phyloP scores from a whole-genome alignment of 1,140 invertebrate genomes.

The Maniola jurtina region DNA sequence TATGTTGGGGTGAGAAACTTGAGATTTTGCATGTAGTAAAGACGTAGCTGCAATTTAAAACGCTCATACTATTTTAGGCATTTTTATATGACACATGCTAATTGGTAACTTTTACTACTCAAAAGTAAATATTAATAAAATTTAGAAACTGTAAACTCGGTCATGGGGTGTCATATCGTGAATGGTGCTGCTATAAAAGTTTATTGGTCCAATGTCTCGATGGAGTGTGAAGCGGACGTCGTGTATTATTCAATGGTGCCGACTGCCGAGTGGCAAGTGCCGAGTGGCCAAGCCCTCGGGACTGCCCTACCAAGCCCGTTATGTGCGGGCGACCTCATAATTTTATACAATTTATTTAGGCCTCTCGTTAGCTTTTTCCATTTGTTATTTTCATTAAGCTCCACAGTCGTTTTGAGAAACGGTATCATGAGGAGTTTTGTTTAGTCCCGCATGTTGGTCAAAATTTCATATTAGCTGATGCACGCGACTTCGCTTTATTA shows the following conservation, averaged over 20 bases:
- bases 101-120: background rate
- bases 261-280: background rate
- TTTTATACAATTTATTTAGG: conserved; percentile 18
- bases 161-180: conserved; percentile 5
- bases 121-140: background rate
- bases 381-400: background rate
- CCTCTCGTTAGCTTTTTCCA: background rate
- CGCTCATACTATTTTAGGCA: too few species aligned
- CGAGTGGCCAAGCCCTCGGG: conserved; percentile 26
- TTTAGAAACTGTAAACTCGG: background rate
- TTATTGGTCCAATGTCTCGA: conserved; percentile 27
- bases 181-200: conserved; percentile 27
- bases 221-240: conserved; percentile 33
- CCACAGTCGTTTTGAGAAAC: background rate
- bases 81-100: background rate
- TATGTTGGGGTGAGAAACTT: too few species aligned
- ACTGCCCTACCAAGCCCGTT: conserved; percentile 26
- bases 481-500: too few species aligned
- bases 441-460: background rate
- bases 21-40: too few species aligned
- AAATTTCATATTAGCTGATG: background rate
- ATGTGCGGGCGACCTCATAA: conserved; percentile 24
- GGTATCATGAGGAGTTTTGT: background rate
- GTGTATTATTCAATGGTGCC: conserved; percentile 24
- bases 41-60: too few species aligned